Conservation (phyloP, 2,888 invertebrate genomes). For the Apantesis nais region DNA sequence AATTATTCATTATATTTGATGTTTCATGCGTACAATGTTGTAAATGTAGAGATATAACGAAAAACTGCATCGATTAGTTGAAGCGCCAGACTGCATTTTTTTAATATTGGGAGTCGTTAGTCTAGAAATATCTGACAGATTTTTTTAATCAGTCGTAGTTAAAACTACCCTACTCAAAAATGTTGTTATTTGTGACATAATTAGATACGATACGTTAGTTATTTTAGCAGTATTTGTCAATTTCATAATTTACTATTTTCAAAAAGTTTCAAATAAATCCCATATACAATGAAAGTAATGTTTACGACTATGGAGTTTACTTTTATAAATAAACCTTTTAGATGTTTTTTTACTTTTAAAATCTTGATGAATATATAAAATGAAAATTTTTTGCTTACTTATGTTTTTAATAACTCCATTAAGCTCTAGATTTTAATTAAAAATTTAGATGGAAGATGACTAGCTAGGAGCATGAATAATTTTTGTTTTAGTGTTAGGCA, state of each 20-base stretch:
- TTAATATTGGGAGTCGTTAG: not conserved
- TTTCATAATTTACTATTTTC: not conserved
- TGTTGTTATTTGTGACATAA: not conserved
- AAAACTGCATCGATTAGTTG: constrained; percentile 38
- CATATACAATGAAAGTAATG: not conserved
- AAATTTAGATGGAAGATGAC: not conserved
- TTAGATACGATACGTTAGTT: not conserved
- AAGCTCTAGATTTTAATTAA: not conserved
- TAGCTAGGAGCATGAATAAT: not conserved
- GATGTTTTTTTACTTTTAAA: not conserved
- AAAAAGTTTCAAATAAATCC: not conserved
- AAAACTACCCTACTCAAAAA: constrained; percentile 1
- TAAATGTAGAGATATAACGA: constrained; percentile 2
- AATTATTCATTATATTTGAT: constrained; percentile 53
- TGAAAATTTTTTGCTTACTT: not conserved
- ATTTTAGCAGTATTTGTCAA: not conserved
- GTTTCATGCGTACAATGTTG: constrained; percentile 19
- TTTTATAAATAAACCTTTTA: too few relatives aligned
- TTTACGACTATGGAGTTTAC: too few relatives aligned
- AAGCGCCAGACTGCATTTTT: constrained; percentile 24
- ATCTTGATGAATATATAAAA: not conserved
- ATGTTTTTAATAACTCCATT: not conserved
- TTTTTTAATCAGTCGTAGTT: not conserved
- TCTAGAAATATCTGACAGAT: not conserved
- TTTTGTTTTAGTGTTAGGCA: not conserved